Conservation (phyloP, 2,113 vertebrate genomes). For the Tricholaema leucomelas region DNA sequence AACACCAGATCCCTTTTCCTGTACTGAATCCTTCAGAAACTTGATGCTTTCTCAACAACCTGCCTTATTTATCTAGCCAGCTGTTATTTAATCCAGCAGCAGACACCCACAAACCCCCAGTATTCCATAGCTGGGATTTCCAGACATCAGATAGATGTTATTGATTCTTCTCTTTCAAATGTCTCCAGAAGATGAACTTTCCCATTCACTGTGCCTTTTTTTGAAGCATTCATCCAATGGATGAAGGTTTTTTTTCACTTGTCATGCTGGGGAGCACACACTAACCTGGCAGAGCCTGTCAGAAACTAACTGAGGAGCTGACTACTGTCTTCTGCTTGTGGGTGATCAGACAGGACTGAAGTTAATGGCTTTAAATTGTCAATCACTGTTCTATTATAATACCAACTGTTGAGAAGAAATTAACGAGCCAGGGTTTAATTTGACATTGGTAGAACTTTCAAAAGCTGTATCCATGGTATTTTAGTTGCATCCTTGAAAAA, state of each 20-base stretch:
- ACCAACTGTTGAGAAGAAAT: background rate
- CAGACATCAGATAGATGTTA: background rate
- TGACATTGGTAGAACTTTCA: background rate
- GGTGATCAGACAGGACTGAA: background rate
- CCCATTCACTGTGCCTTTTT: background rate
- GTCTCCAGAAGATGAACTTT: background rate
- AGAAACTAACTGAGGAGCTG: background rate
- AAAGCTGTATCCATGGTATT: background rate
- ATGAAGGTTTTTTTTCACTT: background rate
- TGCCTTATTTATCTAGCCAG: background rate
- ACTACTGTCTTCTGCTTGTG: background rate
- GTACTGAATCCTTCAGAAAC: background rate
- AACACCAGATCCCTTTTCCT: background rate
- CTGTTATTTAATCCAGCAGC: background rate
- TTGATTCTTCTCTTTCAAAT: background rate
- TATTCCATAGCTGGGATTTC: accelerated
- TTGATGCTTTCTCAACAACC: background rate
- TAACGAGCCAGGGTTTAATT: background rate
- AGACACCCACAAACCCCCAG: background rate
- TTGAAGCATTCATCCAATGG: background rate
- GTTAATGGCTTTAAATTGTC: background rate
- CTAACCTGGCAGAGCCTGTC: background rate
- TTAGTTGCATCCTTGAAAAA: background rate
- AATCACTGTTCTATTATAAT: background rate
- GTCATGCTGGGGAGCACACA: background rate